phyloP scores from a whole-genome alignment of 2,113 vertebrate genomes.

The Gymnogyps californianus region DNA sequence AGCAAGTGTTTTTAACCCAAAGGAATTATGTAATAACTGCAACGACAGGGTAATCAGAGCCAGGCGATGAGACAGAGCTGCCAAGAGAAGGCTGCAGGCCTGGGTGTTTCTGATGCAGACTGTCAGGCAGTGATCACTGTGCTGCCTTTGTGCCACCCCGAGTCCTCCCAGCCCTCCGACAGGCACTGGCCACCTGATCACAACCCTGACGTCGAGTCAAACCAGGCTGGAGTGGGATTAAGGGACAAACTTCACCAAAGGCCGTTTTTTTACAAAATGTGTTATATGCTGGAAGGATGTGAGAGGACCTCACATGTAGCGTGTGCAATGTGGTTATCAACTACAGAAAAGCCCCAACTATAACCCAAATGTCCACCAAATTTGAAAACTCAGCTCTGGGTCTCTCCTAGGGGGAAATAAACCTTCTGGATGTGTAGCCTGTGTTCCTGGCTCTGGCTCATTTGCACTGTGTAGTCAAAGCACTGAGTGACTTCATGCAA shows the following conservation, averaged over 20 bases:
- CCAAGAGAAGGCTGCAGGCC: not conserved
- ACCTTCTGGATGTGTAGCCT: not conserved
- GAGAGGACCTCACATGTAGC: rapidly evolving
- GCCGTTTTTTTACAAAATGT: not conserved
- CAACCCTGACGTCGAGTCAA: rapidly evolving
- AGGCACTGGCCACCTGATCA: not conserved
- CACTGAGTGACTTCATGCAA: not conserved
- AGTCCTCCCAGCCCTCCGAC: not conserved
- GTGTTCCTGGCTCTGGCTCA: not conserved
- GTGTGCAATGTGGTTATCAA: not conserved
- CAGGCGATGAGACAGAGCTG: not conserved
- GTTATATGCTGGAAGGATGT: not conserved
- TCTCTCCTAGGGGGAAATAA: not conserved
- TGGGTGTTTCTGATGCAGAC: not conserved
- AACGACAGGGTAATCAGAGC: not conserved
- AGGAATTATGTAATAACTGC: not conserved
- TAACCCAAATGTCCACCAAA: not conserved
- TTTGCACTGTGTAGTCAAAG: not conserved
- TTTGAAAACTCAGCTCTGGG: not conserved
- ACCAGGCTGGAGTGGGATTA: not conserved
- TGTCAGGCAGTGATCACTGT: rapidly evolving
- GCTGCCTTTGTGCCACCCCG: not conserved
- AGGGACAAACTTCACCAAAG: not conserved
- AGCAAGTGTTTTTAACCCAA: not conserved
- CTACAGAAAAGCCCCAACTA: not conserved